Conservation (phyloP, 2,888 invertebrate species). For the Thymelicus acteon region DNA sequence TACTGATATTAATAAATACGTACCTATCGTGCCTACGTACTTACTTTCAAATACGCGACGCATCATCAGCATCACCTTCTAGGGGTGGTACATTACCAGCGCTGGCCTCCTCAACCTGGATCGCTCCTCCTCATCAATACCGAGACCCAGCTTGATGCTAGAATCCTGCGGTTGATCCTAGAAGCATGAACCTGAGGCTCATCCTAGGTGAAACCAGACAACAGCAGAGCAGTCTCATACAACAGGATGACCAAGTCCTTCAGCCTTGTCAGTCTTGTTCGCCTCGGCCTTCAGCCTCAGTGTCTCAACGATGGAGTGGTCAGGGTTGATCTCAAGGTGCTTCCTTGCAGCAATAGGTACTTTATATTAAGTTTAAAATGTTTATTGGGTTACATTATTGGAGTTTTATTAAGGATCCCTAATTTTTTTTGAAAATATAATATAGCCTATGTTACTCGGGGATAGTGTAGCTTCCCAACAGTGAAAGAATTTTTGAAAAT, state of each 20-base stretch:
- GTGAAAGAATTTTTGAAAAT: too few relatives aligned
- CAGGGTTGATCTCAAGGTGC: constrained; percentile 98
- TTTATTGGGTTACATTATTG: too few relatives aligned
- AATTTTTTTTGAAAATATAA: too few relatives aligned
- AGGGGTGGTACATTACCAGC: constrained; percentile 92
- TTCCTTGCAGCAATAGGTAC: constrained; percentile 99
- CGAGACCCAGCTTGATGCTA: constrained; percentile 98
- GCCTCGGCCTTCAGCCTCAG: constrained; percentile 96
- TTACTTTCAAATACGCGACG: constrained; percentile 87
- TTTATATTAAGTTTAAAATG: too few relatives aligned
- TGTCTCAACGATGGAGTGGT: constrained; percentile 96
- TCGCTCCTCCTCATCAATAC: constrained; percentile 97
- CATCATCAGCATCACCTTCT: constrained; percentile 96
- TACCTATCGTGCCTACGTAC: too few relatives aligned
- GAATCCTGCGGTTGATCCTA: constrained; percentile 99
- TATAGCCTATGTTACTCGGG: too few relatives aligned
- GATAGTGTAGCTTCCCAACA: too few relatives aligned
- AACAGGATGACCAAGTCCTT: constrained; percentile 98
- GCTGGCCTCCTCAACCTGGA: constrained; percentile 87
- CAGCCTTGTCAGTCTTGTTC: constrained; percentile 99
- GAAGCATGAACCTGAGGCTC: constrained; percentile 98
- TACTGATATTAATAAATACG: too few relatives aligned
- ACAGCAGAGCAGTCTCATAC: constrained; percentile 97
- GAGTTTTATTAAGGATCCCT: too few relatives aligned
- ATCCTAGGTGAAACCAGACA: constrained; percentile 98